phyloP scores from a whole-genome alignment of 2,113 vertebrate genomes.

The Sus scrofa region DNA sequence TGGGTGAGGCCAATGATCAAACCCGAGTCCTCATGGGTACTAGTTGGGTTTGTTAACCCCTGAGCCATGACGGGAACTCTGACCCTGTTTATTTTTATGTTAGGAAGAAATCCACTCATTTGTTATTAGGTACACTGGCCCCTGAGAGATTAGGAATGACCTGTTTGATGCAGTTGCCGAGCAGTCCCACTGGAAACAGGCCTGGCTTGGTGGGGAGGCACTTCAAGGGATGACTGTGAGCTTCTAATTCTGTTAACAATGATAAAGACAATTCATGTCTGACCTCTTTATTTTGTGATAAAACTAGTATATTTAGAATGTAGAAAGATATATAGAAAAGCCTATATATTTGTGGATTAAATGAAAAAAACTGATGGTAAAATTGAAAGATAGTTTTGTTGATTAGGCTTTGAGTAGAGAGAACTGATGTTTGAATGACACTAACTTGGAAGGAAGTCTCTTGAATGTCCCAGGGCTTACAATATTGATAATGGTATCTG shows the following conservation, averaged over 20 bases:
- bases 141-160: not conserved
- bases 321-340: not conserved
- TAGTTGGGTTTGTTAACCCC: no score
- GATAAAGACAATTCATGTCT: not conserved
- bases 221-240: not conserved
- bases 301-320: not conserved
- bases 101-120: not conserved
- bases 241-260: not conserved
- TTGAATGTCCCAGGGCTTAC: not conserved
- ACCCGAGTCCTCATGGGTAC: no score
- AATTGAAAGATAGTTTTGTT: not conserved
- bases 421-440: not conserved
- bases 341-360: not conserved
- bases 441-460: not conserved
- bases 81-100: conserved; percentile 3
- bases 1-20: no score
- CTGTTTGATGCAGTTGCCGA: not conserved
- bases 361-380: not conserved
- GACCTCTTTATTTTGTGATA: not conserved
- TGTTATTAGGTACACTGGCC: not conserved
- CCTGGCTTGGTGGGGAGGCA: not conserved
- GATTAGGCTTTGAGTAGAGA: not conserved
- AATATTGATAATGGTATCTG: not conserved
- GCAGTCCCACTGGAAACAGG: not conserved
- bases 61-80: no score